A percentile compares a stretch with the other conserved stretches of the same genome.
Evolutionary conservation across 2,888 invertebrate genomes (phyloP).

Genomic region (Agonopterix heracliana): DNA sequence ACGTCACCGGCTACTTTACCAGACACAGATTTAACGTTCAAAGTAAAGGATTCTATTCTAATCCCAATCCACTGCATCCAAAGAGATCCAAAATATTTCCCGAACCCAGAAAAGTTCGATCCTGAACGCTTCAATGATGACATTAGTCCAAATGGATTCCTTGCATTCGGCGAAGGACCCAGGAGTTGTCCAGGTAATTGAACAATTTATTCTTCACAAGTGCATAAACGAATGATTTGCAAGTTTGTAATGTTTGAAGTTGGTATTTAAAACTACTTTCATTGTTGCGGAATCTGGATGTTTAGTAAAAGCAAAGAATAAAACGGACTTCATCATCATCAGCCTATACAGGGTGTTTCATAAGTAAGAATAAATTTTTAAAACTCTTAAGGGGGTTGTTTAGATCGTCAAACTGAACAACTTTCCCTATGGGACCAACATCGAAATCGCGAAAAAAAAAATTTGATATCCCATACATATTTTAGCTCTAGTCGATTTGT

Average conservation of each 20-base stretch:
- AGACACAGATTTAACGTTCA: conserved; percentile 43
- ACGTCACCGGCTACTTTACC: conserved; percentile 50
- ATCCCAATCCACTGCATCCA: conserved; percentile 63
- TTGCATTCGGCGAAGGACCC: conserved; percentile 66
- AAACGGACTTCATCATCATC: too few species aligned
- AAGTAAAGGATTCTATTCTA: conserved; percentile 50
- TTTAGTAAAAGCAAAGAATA: too few species aligned
- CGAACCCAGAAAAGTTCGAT: conserved; percentile 60
- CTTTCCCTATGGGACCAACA: too few species aligned
- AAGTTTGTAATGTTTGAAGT: not conserved
- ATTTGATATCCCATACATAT: too few species aligned
- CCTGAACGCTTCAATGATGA: conserved; percentile 56
- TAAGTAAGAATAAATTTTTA: too few species aligned
- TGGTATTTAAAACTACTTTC: not conserved
- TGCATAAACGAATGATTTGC: not conserved
- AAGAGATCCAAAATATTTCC: conserved; percentile 51
- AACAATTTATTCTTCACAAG: conserved; percentile 1
- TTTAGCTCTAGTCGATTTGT: too few species aligned
- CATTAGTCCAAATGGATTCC: conserved; percentile 48
- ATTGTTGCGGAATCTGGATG: too few species aligned
- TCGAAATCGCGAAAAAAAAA: too few species aligned
- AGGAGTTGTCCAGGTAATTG: conserved; percentile 61
- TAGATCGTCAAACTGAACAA: too few species aligned
- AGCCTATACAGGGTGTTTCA: too few species aligned
- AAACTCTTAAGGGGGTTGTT: too few species aligned